Evolutionary conservation across 2,797 vertebrate genomes (phyloP).

Genomic region (Macropus fuliginosus): DNA sequence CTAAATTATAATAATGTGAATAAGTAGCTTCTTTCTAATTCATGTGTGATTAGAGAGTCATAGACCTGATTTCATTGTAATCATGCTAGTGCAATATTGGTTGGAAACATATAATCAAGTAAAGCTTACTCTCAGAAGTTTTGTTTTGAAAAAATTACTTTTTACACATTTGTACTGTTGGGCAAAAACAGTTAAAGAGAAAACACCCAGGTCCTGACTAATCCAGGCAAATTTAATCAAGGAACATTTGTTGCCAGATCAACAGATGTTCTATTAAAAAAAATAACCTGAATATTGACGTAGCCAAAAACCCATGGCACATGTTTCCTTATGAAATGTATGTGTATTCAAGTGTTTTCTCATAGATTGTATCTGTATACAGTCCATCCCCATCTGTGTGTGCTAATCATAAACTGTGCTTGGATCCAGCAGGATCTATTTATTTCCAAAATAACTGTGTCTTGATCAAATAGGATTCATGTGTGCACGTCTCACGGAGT

Average conservation of each 20-base stretch:
- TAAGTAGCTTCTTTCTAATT: neutral
- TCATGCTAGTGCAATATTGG: neutral
- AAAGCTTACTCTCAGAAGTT: neutral
- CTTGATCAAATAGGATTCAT: conserved; percentile 82
- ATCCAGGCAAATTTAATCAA: neutral
- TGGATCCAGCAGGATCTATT: conserved; percentile 80
- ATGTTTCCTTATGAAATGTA: conserved; percentile 31
- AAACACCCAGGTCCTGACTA: conserved; percentile 26
- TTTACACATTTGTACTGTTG: neutral
- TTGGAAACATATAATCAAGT: conserved; percentile 5
- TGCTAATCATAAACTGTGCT: conserved; percentile 66
- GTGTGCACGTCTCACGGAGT: conserved; percentile 69
- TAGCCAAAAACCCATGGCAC: conserved; percentile 11
- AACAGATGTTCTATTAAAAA: conserved; percentile 9
- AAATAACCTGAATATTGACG: neutral
- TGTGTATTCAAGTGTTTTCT: neutral
- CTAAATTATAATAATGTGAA: neutral
- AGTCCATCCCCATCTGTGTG: conserved; percentile 54
- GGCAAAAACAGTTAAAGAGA: conserved; percentile 12
- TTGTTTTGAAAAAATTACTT: conserved; percentile 27
- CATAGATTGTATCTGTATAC: conserved; percentile 36
- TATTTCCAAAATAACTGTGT: conserved; percentile 76
- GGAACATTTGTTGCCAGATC: conserved; percentile 40
- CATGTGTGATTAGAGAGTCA: neutral
- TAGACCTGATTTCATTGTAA: neutral